Evolutionary conservation across 2,888 invertebrate species (phyloP), one percentile per base, ranked within the genome.

Genomic region (Ligdia adustata): DNA sequence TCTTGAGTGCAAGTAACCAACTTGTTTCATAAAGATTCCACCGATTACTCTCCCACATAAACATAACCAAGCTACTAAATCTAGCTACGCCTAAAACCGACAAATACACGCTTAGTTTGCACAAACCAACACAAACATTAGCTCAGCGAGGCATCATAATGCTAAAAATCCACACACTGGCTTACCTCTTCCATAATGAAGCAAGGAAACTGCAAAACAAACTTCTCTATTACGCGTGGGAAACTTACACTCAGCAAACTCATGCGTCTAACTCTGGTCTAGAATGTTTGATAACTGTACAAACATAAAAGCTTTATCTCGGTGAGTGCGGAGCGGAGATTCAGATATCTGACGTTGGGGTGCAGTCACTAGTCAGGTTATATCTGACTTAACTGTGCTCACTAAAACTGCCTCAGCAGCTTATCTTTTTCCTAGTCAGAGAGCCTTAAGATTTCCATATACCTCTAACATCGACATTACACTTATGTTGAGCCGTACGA

Each of bases 241-340:
- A 75, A 85, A 82, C 77, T 82, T 83, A 75, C 74, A 78, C 79
- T 72, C 78, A 64, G 67, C 72, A 71, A 73, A 79, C 76, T 68
- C 51, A 35, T 64, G 70, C 70, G 69, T 71, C 69, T 60, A 54
- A 55, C 66, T 64, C 57, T 12, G 22, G 33, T 49, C 48, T 49
- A 49, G 48, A 42, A 34, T 76, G 79, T 80, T 79, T 67, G 61
- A 71, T 67, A 80, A 77, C 76, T 80, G 69, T 62, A 74, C 72
- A 77, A 79, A 83, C 74, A 69, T 71, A 67, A 69, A 71, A 66
- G 75, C 72, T 76, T 78, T 81, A 79, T 80, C 72, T 72, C 54
- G 55, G 58, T 69, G 64, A 72, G 61, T 75, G 68, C 51, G 55
- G 62, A 66, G 22, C 7, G 4, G 3, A 22, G 7, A 22, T 22